These are phyloP conservation scores for Sebastiscus albofasciatus DNA, from an alignment of 2,797 vertebrate genomes.

Conservation along the genomic window DNA sequence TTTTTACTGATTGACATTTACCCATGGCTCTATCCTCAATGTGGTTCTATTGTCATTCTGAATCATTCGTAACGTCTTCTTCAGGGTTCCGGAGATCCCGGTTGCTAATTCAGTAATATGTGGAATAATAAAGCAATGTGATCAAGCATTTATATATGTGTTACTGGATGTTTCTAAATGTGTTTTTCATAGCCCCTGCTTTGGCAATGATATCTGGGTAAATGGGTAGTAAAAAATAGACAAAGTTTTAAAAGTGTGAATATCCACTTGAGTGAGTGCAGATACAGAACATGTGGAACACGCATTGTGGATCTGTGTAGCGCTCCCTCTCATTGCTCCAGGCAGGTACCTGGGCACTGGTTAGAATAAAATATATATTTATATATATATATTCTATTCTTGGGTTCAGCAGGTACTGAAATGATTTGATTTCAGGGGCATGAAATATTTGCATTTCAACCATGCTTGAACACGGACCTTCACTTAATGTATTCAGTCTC, in stretches of 20 bases:
- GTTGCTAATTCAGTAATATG: neutral
- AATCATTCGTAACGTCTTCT: neutral
- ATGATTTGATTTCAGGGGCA: slow-evolving; percentile 64
- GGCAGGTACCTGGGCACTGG: slow-evolving; percentile 42
- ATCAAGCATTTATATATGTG: neutral
- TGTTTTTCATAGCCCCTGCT: neutral
- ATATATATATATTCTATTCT: slow-evolving; percentile 27
- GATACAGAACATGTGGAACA: neutral
- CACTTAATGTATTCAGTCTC: slow-evolving; percentile 62
- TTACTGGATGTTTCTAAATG: neutral
- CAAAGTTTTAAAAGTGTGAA: slow-evolving; percentile 14
- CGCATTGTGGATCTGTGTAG: slow-evolving; percentile 13
- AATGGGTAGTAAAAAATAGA: neutral
- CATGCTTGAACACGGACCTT: slow-evolving; percentile 48
- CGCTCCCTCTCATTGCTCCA: slow-evolving; percentile 23
- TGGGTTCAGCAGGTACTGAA: slow-evolving; percentile 65
- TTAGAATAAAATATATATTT: neutral
- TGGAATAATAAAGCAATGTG: neutral
- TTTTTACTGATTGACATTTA: too few species aligned
- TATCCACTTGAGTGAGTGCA: slow-evolving; percentile 2
- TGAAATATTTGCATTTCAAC: slow-evolving; percentile 69
- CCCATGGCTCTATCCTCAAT: neutral
- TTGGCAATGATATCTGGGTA: neutral
- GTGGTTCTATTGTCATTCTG: neutral
- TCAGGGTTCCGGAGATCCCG: neutral